These are phyloP conservation scores for Bombus sylvicola DNA, from an alignment of 1,140 invertebrate species.

Conservation along the genomic window DNA sequence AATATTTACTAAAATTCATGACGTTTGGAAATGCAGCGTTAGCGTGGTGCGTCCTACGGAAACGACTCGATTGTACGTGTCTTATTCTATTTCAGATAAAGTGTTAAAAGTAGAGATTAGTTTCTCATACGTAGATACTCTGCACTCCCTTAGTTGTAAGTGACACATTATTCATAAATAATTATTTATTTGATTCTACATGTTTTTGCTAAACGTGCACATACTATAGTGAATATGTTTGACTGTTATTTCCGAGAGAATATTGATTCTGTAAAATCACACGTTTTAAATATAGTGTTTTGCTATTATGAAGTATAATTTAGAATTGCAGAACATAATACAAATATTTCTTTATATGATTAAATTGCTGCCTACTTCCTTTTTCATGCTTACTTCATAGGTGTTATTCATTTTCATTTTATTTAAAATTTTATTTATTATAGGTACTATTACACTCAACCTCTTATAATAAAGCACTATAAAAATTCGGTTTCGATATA, in stretches of 20 bases:
- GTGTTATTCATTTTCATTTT: constrained; percentile 32
- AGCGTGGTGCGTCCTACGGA: constrained; percentile 94
- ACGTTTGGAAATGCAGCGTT: constrained; percentile 86
- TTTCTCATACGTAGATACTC: constrained; percentile 66
- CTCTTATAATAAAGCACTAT: no score
- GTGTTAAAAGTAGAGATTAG: constrained; percentile 69
- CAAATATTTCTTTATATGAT: constrained; percentile 7
- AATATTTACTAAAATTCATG: constrained; percentile 23
- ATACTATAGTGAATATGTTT: background rate
- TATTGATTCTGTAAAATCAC: background rate
- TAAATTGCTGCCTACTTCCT: constrained; percentile 11
- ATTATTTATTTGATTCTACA: constrained; percentile 43
- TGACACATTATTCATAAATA: constrained; percentile 52
- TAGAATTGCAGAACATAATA: background rate
- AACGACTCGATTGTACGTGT: constrained; percentile 94
- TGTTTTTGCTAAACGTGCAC: constrained; percentile 16
- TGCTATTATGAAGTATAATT: background rate
- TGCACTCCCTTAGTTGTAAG: constrained; percentile 69
- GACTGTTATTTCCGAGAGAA: constrained; percentile 1
- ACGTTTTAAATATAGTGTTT: background rate
- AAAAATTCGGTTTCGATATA: no score
- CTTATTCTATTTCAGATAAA: constrained; percentile 65
- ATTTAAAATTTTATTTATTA: constrained; percentile 68
- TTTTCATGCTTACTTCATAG: background rate
- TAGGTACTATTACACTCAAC: background rate